Evolutionary conservation across 2,797 vertebrate genomes (phyloP).

Genomic region (Lepus oiostolus): DNA sequence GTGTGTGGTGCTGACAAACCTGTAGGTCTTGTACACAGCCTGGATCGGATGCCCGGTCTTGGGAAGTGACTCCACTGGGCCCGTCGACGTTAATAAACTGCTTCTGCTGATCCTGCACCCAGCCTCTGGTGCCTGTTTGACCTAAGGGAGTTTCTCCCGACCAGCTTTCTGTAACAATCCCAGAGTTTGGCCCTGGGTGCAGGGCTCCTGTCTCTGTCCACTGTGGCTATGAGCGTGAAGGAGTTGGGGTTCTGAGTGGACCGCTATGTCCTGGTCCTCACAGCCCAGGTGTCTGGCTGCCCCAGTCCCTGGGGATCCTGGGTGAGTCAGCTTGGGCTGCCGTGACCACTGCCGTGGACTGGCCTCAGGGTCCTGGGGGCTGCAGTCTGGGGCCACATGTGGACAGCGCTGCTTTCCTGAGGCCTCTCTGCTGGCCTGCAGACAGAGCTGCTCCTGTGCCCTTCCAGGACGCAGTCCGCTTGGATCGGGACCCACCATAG

Average conservation of each 20-base stretch:
- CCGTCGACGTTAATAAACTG: no score
- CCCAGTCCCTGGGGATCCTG: background rate
- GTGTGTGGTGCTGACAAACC: no score
- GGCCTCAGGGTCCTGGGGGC: background rate
- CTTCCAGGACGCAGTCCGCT: background rate
- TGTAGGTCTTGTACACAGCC: no score
- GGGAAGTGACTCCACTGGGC: no score
- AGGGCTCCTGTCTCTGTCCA: background rate
- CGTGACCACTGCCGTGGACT: fast-evolving
- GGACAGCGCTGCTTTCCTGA: background rate
- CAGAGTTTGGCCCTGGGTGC: background rate
- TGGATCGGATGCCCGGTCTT: no score
- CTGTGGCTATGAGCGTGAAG: background rate
- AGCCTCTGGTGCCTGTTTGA: no score
- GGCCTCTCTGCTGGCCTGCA: no score
- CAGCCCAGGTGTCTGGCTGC: fast-evolving
- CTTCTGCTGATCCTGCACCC: no score
- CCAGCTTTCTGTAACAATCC: no score
- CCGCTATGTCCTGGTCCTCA: background rate
- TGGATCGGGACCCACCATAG: background rate
- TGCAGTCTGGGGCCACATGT: fast-evolving
- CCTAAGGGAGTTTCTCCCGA: no score
- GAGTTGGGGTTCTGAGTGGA: background rate
- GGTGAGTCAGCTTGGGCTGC: background rate
- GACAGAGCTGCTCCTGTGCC: background rate